Percentiles rank a stretch among this genome's conserved stretches.
phyloP scores from a whole-genome alignment of 2,797 vertebrate genomes.

The Sciaenops ocellatus region DNA sequence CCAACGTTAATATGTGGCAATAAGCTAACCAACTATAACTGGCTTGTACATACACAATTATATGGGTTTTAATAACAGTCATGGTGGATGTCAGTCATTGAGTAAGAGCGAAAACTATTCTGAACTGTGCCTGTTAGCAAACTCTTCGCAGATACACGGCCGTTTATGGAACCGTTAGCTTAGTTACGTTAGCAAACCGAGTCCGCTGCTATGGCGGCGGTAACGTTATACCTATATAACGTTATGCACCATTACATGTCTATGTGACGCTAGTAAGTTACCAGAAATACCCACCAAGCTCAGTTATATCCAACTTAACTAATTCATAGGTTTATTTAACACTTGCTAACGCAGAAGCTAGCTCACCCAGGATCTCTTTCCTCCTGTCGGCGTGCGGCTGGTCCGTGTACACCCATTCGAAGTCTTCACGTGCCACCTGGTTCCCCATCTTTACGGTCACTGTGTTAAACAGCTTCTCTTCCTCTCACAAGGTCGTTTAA shows the following conservation, averaged over 20 bases:
- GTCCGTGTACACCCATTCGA: conserved; percentile 96
- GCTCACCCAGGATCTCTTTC: conserved; percentile 93
- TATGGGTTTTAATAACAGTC: fast-evolving
- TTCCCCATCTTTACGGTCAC: conserved; percentile 86
- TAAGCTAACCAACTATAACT: background rate
- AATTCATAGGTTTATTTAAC: background rate
- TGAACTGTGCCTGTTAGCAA: background rate
- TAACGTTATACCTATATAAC: background rate
- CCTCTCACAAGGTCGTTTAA: fast-evolving
- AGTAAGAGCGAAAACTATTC: fast-evolving
- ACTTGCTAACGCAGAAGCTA: conserved; percentile 33
- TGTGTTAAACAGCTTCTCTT: no score
- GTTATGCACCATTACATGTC: background rate
- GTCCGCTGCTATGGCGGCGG: background rate
- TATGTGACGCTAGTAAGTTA: fast-evolving
- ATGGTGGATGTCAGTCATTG: no score
- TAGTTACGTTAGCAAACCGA: conserved; percentile 2
- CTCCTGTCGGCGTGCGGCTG: conserved; percentile 93
- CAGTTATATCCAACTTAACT: no score
- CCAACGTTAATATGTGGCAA: background rate
- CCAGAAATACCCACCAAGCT: fast-evolving
- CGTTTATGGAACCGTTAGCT: conserved; percentile 57
- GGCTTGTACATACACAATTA: background rate
- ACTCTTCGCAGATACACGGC: background rate
- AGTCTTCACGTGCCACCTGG: conserved; percentile 90